phyloP scores from a whole-genome alignment of 2,113 vertebrate genomes.

The Phaethon lepturus region DNA sequence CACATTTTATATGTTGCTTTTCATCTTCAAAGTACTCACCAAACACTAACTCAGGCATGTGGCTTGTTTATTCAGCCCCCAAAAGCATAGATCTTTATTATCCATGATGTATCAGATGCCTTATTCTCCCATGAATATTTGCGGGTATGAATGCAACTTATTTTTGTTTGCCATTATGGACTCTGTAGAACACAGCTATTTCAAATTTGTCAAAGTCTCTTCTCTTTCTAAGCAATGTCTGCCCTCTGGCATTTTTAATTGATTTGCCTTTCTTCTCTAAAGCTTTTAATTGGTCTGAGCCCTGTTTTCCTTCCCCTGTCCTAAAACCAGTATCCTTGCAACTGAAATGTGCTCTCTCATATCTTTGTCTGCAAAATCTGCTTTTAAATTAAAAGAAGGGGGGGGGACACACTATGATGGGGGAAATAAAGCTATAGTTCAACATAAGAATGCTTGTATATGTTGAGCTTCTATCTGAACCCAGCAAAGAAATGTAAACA shows the following conservation, averaged over 20 bases:
- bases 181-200: background rate
- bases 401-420: rapidly evolving
- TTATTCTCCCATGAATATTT: background rate
- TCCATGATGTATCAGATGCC: background rate
- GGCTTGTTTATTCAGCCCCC: background rate
- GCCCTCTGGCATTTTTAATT: slow-evolving; percentile 48
- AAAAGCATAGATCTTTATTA: background rate
- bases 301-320: background rate
- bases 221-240: background rate
- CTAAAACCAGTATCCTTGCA: background rate
- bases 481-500: slow-evolving; percentile 15
- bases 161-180: background rate
- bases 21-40: background rate
- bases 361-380: background rate
- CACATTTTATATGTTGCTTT: background rate
- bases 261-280: slow-evolving; percentile 24
- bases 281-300: slow-evolving; percentile 26
- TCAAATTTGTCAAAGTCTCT: slow-evolving; percentile 29
- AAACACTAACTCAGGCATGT: background rate
- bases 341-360: background rate
- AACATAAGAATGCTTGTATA: background rate
- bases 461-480: background rate
- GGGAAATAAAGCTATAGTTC: background rate
- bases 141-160: background rate
- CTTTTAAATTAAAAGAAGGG: background rate